Evolutionary conservation across 2,888 invertebrate genomes (phyloP).

Genomic region (Bellardia bayeri): DNA sequence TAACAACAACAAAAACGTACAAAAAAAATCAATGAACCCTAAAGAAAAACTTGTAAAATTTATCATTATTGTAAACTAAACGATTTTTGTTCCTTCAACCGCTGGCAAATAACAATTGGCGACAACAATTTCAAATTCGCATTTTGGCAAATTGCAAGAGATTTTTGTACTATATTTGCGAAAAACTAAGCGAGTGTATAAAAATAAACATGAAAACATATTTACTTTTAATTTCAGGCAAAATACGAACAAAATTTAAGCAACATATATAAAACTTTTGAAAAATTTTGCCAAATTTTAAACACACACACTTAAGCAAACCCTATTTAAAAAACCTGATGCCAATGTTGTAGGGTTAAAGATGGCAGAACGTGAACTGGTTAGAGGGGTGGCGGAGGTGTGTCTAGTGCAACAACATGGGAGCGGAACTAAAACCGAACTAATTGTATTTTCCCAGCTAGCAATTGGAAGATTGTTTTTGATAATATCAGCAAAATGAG

Average conservation of each 20-base stretch:
- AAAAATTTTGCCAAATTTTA: conserved; percentile 49
- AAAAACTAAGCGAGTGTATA: conserved; percentile 9
- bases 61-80: background rate
- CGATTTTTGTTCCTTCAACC: conserved; percentile 1
- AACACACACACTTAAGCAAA: background rate
- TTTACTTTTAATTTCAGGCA: conserved; percentile 63
- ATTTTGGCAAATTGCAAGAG: conserved; percentile 15
- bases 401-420: conserved; percentile 42
- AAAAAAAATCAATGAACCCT: background rate
- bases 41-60: background rate
- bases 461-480: no score
- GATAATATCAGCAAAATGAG: no score
- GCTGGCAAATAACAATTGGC: conserved; percentile 35
- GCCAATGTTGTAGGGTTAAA: background rate
- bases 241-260: conserved; percentile 19
- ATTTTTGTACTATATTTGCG: background rate
- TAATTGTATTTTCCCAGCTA: conserved; percentile 26
- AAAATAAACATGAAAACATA: conserved; percentile 21
- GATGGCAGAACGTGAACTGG: background rate
- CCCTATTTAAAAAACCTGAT: background rate
- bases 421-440: conserved; percentile 70
- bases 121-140: conserved; percentile 53
- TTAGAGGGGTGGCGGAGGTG: background rate
- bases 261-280: conserved; percentile 10
- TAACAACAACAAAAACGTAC: background rate